phyloP scores from a whole-genome alignment of 2,888 invertebrate species.

The Volucella inflata region DNA sequence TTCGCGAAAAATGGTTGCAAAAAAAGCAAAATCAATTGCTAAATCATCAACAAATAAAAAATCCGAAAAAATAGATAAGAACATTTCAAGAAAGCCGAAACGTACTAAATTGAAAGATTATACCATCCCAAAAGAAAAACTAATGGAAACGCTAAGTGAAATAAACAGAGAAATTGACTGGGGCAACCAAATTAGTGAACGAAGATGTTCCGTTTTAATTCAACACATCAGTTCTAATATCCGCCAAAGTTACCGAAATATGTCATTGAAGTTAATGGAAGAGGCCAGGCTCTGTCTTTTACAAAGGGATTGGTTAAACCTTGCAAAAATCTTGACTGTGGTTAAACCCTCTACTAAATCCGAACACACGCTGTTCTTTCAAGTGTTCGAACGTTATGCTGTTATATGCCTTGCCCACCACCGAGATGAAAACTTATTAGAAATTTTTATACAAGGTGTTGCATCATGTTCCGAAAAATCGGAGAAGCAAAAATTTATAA shows the following conservation, averaged over 20 bases:
- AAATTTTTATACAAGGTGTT: conserved; percentile 46
- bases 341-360: neutral
- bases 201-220: conserved; percentile 40
- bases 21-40: too few species aligned
- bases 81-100: neutral
- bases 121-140: conserved; percentile 31
- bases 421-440: conserved; percentile 39
- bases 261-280: conserved; percentile 23
- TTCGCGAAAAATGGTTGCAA: too few species aligned
- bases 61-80: neutral
- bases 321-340: conserved; percentile 38
- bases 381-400: conserved; percentile 53
- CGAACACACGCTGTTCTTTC: conserved; percentile 41
- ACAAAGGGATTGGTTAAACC: conserved; percentile 61
- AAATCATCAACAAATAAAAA: too few species aligned
- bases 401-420: conserved; percentile 36
- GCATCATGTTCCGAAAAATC: conserved; percentile 22
- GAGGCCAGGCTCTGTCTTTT: conserved; percentile 51
- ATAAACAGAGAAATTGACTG: conserved; percentile 16
- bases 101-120: neutral
- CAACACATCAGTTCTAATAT: conserved; percentile 19
- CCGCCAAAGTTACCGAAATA: conserved; percentile 17
- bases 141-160: conserved; percentile 12
- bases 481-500: conserved; percentile 38
- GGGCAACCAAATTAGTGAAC: neutral